Conservation (phyloP, 2,888 invertebrate genomes). For the Sabatieria punctata region DNA sequence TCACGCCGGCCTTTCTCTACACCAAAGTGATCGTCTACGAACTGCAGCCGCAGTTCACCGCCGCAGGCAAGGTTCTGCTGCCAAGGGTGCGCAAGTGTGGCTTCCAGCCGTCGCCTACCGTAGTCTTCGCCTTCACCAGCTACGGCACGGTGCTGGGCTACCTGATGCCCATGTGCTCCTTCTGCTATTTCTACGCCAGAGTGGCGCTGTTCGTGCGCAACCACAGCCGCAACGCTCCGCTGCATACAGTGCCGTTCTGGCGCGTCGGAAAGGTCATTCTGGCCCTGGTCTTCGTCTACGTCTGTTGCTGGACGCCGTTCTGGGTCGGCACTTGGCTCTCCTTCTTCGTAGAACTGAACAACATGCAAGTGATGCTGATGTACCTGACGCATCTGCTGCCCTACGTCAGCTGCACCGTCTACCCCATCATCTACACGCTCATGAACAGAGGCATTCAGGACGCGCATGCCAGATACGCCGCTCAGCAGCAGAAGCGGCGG, state of each 20-base stretch:
- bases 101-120: background rate
- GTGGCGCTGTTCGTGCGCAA: constrained; percentile 13
- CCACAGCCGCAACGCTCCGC: background rate
- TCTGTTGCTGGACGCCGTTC: constrained; percentile 18
- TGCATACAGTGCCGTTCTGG: background rate
- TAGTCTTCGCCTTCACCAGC: background rate
- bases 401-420: constrained; percentile 16
- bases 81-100: background rate
- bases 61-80: background rate
- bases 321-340: constrained; percentile 17
- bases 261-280: background rate
- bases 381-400: constrained; percentile 15
- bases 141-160: constrained; percentile 16
- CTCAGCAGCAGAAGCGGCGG: no score
- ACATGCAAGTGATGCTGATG: constrained; percentile 14
- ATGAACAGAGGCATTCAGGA: constrained; percentile 9
- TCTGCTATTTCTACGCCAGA: constrained; percentile 16
- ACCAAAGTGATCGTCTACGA: background rate
- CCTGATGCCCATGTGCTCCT: constrained; percentile 13
- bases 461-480: background rate
- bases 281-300: constrained; percentile 15
- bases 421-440: constrained; percentile 15
- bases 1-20: background rate
- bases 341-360: constrained; percentile 10
- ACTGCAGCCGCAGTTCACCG: no score